A percentile compares a stretch with the other conserved stretches of the same genome.
phyloP scores from a whole-genome alignment of 2,888 invertebrate genomes.

The Torymus aiolomorphi region DNA sequence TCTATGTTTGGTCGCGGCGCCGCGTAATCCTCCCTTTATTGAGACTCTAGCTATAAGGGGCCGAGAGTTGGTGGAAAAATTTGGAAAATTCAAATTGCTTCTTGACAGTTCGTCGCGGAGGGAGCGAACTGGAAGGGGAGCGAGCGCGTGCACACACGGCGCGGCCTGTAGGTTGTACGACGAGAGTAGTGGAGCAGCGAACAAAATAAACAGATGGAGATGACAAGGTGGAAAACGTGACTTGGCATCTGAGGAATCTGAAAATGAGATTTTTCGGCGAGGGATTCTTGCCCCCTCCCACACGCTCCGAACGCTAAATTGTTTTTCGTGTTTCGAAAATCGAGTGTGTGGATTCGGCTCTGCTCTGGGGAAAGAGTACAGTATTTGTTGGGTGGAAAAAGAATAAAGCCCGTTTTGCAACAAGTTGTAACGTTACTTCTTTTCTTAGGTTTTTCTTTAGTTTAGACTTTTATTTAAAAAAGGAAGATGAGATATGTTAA shows the following conservation, averaged over 20 bases:
- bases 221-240: slow-evolving; percentile 13
- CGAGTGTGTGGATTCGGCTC: too few relatives aligned
- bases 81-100: slow-evolving; percentile 41
- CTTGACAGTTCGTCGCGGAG: slow-evolving; percentile 11
- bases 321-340: not conserved
- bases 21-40: slow-evolving; percentile 71
- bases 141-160: too few relatives aligned
- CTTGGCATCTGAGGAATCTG: slow-evolving; percentile 11
- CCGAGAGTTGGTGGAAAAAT: not conserved
- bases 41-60: slow-evolving; percentile 33
- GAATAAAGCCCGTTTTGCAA: not conserved
- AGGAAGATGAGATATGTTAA: too few relatives aligned
- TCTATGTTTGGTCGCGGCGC: slow-evolving; percentile 52
- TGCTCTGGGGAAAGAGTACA: not conserved
- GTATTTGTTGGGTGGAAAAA: not conserved
- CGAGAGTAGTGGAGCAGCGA: too few relatives aligned
- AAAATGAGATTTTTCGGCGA: not conserved
- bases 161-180: too few relatives aligned
- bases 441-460: too few relatives aligned
- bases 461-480: too few relatives aligned
- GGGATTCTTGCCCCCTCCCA: not conserved
- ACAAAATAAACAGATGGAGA: slow-evolving; percentile 23
- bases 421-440: too few relatives aligned
- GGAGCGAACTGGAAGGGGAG: not conserved
- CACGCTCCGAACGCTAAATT: not conserved